phyloP scores from a whole-genome alignment of 2,888 invertebrate genomes.

The Metopia argyrocephala region DNA sequence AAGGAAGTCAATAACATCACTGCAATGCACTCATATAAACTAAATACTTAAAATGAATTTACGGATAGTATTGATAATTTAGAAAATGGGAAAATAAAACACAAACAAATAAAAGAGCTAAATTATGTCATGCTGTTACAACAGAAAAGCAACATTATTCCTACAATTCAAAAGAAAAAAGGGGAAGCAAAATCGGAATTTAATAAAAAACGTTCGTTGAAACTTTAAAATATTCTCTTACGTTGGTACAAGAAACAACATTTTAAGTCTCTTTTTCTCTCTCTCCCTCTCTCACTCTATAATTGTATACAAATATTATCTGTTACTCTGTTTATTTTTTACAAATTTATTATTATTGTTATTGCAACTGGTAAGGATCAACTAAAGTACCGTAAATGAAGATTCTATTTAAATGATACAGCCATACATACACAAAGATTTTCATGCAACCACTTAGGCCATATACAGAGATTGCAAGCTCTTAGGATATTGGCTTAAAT shows the following conservation, averaged over 20 bases:
- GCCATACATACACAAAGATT: neutral
- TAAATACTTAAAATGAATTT: neutral
- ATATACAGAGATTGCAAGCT: neutral
- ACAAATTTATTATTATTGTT: neutral
- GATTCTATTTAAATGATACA: conserved; percentile 11
- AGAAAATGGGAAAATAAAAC: neutral
- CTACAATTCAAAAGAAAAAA: too few relatives aligned
- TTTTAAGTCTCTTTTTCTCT: too few relatives aligned
- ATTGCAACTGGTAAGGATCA: conserved; percentile 8
- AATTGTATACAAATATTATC: neutral
- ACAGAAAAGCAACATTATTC: too few relatives aligned
- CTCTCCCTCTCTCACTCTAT: too few relatives aligned
- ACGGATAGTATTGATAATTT: conserved; percentile 48
- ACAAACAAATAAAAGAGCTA: neutral
- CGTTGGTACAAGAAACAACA: too few relatives aligned
- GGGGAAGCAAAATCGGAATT: too few relatives aligned
- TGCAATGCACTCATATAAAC: neutral
- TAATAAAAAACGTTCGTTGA: too few relatives aligned
- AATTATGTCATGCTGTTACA: too few relatives aligned
- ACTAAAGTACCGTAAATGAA: conserved; percentile 21
- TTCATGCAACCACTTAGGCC: neutral
- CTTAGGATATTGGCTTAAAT: conserved; percentile 16
- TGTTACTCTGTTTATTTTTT: neutral
- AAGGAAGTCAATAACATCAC: neutral
- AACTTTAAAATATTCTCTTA: too few relatives aligned